Conservation (phyloP, 53 echinoderm and acorn worm species). For the Arbacia lixula region DNA sequence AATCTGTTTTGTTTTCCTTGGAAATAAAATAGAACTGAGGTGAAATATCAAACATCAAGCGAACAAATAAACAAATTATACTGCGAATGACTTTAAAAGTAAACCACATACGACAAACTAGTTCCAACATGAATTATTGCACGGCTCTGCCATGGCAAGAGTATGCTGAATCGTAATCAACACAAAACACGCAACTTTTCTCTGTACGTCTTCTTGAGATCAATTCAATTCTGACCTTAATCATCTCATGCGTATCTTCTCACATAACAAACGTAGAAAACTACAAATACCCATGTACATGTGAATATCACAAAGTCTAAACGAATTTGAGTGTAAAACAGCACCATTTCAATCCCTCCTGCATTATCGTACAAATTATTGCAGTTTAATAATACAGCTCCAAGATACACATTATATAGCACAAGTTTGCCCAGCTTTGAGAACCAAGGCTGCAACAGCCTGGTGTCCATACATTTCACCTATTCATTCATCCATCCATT, state of each 20-base stretch:
- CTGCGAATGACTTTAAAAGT: constrained; percentile 6
- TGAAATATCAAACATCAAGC: not conserved
- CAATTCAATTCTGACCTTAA: no score
- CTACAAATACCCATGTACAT: constrained; percentile 13
- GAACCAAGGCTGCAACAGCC: no score
- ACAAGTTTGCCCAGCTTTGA: not conserved
- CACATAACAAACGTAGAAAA: constrained; percentile 36
- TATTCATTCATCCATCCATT: no score
- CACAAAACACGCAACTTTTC: not conserved
- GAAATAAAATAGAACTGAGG: not conserved
- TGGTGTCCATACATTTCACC: no score
- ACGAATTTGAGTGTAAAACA: not conserved
- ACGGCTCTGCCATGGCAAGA: constrained; percentile 35
- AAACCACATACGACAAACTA: not conserved
- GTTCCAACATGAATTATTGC: constrained; percentile 20
- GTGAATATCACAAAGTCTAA: constrained; percentile 20
- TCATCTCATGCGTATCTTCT: no score
- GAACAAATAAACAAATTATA: not conserved
- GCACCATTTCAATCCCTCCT: constrained; percentile 1
- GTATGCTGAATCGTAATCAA: not conserved
- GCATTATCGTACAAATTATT: constrained; percentile 24
- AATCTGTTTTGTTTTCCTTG: no score
- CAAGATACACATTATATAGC: not conserved
- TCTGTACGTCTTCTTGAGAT: no score
- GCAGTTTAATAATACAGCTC: no score